Conservation (phyloP, 2,888 invertebrate species). For the Rhogogaster chlorosoma region DNA sequence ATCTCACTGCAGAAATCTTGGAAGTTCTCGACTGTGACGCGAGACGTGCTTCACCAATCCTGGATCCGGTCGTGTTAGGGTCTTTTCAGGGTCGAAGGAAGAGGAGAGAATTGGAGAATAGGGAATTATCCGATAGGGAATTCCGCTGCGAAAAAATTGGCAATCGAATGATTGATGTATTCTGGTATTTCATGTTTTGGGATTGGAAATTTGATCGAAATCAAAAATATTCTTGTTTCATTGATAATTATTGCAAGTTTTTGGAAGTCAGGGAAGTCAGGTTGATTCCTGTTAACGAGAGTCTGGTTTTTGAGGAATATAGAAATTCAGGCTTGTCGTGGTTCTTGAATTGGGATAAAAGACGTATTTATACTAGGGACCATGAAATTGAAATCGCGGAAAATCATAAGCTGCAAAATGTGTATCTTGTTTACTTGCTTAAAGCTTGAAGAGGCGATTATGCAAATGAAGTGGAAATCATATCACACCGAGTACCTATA, state of each 20-base stretch:
- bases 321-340: no score
- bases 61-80: neutral
- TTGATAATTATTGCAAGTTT: no score
- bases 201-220: no score
- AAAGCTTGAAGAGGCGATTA: neutral
- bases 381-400: neutral
- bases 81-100: neutral
- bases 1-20: neutral
- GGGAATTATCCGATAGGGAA: neutral
- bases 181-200: neutral
- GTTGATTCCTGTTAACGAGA: no score
- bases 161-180: neutral
- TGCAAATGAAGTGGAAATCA: neutral
- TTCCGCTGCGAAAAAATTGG: neutral
- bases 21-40: neutral
- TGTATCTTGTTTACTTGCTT: neutral
- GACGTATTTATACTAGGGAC: no score
- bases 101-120: neutral
- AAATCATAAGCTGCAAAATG: neutral
- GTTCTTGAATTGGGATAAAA: no score
- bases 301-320: no score
- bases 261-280: no score
- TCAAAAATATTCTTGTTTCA: no score
- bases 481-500: neutral
- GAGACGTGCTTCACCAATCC: neutral